Conservation (phyloP, 2,797 vertebrate species). For the Potorous gilbertii region DNA sequence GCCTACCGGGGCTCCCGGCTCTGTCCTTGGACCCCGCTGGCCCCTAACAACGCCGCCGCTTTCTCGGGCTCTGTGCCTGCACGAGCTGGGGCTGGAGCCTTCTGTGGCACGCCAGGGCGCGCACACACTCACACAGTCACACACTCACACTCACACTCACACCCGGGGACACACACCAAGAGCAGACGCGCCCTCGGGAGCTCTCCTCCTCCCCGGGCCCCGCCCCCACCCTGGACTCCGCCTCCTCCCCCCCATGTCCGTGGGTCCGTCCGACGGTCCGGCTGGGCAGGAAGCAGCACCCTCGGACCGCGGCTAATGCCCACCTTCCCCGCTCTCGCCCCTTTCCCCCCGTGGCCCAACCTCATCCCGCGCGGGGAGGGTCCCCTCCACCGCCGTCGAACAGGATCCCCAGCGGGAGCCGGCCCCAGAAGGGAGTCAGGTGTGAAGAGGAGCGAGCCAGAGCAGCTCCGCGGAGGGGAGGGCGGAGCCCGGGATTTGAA, state of each 20-base stretch:
- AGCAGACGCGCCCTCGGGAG: background rate
- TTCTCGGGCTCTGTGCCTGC: background rate
- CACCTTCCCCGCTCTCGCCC: background rate
- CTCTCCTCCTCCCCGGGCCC: conserved; percentile 43
- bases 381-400: background rate
- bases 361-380: background rate
- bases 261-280: background rate
- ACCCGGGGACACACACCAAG: background rate
- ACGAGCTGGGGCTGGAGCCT: conserved; percentile 40
- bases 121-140: background rate
- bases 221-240: background rate
- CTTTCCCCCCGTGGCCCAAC: background rate
- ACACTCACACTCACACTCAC: background rate
- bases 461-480: background rate
- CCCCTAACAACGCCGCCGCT: conserved; percentile 32
- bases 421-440: conserved; percentile 3
- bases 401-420: background rate
- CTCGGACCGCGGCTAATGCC: background rate
- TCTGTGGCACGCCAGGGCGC: conserved; percentile 52
- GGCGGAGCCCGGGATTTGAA: background rate
- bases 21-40: background rate
- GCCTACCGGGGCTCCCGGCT: background rate
- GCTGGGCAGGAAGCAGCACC: background rate
- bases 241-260: conserved; percentile 54
- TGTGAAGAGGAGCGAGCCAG: conserved; percentile 7